phyloP scores from a whole-genome alignment of 2,797 vertebrate species.

The Passerculus sandwichensis region DNA sequence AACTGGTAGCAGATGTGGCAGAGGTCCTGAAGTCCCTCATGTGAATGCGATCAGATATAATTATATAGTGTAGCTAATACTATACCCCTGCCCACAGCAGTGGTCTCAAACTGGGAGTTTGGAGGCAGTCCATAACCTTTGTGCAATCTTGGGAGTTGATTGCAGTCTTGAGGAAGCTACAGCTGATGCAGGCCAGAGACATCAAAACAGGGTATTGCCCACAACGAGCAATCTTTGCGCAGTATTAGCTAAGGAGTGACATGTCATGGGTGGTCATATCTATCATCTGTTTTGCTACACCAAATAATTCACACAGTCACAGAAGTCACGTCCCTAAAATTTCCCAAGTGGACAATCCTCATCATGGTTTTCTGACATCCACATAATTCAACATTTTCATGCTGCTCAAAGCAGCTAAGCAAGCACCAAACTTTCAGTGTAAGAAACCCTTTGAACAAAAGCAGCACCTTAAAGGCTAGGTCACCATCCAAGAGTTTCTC shows the following conservation, averaged over 20 bases:
- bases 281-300: not conserved
- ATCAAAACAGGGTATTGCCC: conserved; percentile 41
- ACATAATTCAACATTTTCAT: not conserved
- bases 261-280: conserved; percentile 17
- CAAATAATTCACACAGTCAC: not conserved
- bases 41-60: not conserved
- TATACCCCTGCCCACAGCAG: not conserved
- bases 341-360: conserved; percentile 24
- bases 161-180: conserved; percentile 14
- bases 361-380: conserved; percentile 6
- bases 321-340: conserved; percentile 11
- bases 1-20: not conserved
- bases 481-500: not conserved
- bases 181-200: not conserved
- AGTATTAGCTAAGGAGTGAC: not conserved
- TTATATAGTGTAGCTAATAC: not conserved
- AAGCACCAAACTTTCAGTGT: not conserved
- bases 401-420: not conserved
- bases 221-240: not conserved
- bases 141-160: conserved; percentile 4
- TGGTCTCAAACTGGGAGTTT: not conserved
- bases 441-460: not conserved
- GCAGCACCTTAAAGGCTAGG: not conserved
- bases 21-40: not conserved
- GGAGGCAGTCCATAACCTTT: conserved; percentile 27